These are phyloP conservation scores for Felis chaus DNA, from an alignment of 2,113 vertebrate genomes.

Conservation along the genomic window DNA sequence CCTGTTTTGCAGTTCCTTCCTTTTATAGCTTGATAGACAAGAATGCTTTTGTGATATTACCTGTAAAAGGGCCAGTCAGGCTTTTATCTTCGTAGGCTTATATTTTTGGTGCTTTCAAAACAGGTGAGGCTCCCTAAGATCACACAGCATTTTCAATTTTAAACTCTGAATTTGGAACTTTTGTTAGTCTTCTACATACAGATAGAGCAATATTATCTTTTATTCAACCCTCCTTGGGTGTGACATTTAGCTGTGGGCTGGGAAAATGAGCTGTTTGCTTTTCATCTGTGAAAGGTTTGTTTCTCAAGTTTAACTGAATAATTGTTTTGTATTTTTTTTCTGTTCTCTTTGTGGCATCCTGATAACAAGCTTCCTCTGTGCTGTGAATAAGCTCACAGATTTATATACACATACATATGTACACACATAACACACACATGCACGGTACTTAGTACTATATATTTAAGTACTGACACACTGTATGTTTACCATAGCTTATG, in stretches of 20 bases:
- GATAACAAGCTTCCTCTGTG: not conserved
- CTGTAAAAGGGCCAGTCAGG: slow-evolving; percentile 6
- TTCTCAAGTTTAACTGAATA: not conserved
- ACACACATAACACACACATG: not conserved
- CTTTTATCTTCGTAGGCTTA: not conserved
- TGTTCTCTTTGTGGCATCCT: not conserved
- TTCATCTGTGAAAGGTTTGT: not conserved
- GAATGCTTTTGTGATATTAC: slow-evolving; percentile 28
- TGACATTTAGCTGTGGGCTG: not conserved
- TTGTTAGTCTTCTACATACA: not conserved
- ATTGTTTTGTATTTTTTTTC: not conserved
- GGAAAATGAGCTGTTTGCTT: not conserved
- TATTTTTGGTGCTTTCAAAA: slow-evolving; percentile 41
- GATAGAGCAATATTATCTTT: not conserved
- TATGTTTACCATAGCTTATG: not conserved
- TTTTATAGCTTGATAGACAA: slow-evolving; percentile 39
- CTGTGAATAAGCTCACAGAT: not conserved
- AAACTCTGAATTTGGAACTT: not conserved
- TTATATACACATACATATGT: not conserved
- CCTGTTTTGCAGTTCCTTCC: slow-evolving; percentile 66
- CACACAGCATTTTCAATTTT: not conserved
- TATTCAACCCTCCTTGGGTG: not conserved
- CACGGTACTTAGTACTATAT: not conserved
- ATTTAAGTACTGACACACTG: not conserved
- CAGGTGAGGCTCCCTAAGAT: not conserved